Evolutionary conservation across 2,888 invertebrate species (phyloP).

Genomic region (Gari tellinella): DNA sequence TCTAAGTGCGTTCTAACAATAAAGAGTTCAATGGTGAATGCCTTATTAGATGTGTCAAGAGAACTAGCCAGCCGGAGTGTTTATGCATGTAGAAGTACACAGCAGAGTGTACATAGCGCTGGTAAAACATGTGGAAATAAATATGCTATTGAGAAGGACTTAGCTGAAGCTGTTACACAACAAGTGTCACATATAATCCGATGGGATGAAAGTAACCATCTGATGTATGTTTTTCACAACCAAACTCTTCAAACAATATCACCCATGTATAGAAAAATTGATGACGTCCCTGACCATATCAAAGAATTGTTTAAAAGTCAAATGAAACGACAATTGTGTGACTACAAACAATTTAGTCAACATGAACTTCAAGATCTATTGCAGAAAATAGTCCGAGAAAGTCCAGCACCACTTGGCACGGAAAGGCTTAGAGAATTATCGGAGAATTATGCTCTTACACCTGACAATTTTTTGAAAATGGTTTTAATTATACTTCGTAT

Average conservation of each 20-base stretch:
- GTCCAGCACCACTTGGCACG: not conserved
- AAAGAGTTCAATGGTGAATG: constrained; percentile 22
- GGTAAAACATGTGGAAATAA: too few species aligned
- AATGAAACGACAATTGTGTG: constrained; percentile 5
- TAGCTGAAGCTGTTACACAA: constrained; percentile 30
- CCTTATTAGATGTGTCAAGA: constrained; percentile 31
- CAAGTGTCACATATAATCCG: constrained; percentile 55
- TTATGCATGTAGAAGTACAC: constrained; percentile 6
- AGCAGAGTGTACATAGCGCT: not conserved
- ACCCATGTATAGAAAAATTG: constrained; percentile 14
- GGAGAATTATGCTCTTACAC: constrained; percentile 53
- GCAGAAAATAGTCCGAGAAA: constrained; percentile 8
- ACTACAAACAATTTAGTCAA: constrained; percentile 1
- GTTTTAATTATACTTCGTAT: constrained; percentile 61
- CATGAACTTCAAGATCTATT: constrained; percentile 11
- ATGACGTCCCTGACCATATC: not conserved
- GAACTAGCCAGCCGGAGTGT: constrained; percentile 24
- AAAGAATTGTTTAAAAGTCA: constrained; percentile 19
- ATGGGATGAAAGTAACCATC: constrained; percentile 58
- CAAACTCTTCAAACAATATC: constrained; percentile 28
- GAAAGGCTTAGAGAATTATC: not conserved
- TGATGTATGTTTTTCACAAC: constrained; percentile 21
- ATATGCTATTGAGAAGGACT: not conserved
- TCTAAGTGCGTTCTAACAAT: not conserved
- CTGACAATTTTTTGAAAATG: constrained; percentile 71